Conservation (phyloP, 2,113 vertebrate genomes). For the Marmota flaviventris region DNA sequence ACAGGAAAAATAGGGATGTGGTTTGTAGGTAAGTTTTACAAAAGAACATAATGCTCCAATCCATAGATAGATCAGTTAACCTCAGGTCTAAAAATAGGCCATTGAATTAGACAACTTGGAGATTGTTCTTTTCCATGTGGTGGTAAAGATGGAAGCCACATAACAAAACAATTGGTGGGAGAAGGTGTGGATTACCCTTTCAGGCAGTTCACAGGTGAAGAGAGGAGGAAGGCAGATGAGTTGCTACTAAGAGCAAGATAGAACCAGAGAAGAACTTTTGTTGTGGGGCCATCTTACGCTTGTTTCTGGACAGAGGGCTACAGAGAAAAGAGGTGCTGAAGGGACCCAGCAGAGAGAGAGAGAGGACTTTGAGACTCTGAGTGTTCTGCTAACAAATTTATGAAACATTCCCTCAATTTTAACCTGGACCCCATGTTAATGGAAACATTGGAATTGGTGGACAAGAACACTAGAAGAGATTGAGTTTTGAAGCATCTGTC, state of each 20-base stretch:
- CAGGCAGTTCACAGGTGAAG: background rate
- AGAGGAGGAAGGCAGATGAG: background rate
- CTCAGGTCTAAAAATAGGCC: background rate
- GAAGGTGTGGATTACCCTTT: background rate
- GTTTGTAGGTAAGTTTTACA: background rate
- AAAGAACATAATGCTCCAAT: background rate
- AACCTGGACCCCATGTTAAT: background rate
- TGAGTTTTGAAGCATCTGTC: slow-evolving; percentile 20
- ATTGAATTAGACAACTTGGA: background rate
- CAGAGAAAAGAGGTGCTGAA: background rate
- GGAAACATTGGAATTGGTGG: background rate
- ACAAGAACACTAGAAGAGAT: background rate
- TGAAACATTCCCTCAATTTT: background rate
- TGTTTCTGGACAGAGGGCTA: background rate
- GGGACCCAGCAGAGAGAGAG: background rate
- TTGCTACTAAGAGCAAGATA: background rate
- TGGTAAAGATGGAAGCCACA: background rate
- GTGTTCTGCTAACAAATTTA: background rate
- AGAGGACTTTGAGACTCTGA: background rate
- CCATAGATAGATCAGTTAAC: background rate
- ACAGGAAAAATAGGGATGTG: background rate
- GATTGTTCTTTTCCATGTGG: background rate
- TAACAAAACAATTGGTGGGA: background rate
- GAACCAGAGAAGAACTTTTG: background rate
- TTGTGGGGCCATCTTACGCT: background rate